phyloP scores from a whole-genome alignment of 2,888 invertebrate genomes.

The Sinotaia quadrata region DNA sequence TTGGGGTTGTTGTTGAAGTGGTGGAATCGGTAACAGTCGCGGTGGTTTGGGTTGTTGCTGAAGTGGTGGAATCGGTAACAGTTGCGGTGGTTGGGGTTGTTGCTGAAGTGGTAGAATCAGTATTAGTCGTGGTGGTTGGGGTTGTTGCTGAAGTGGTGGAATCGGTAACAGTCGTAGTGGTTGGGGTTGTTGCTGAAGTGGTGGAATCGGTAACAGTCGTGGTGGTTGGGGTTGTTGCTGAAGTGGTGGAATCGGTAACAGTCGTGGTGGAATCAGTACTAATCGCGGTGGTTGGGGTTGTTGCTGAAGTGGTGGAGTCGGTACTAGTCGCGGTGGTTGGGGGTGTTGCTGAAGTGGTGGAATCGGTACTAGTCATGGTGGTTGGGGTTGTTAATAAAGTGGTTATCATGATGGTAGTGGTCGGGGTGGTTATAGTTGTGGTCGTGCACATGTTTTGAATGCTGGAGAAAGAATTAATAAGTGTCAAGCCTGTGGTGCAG shows the following conservation, averaged over 20 bases:
- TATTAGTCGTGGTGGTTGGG: background rate
- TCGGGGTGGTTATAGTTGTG: conserved; percentile 38
- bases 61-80: background rate
- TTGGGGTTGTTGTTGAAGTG: conserved; percentile 9
- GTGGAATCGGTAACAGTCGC: background rate
- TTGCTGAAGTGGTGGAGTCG: conserved; percentile 22
- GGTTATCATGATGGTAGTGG: conserved; percentile 25
- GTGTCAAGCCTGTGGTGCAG: conserved; percentile 38
- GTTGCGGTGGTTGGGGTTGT: conserved; percentile 12
- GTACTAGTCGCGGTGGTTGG: conserved; percentile 16
- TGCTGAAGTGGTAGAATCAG: conserved; percentile 6
- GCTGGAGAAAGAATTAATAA: conserved; percentile 34
- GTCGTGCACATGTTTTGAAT: conserved; percentile 37
- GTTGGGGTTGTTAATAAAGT: conserved; percentile 16
- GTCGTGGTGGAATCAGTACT: conserved; percentile 25
- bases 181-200: conserved; percentile 12
- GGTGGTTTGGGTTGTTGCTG: background rate
- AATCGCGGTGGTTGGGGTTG: conserved; percentile 16
- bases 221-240: conserved; percentile 7
- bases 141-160: conserved; percentile 8
- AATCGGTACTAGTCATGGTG: conserved; percentile 16
- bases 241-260: conserved; percentile 6
- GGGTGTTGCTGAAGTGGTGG: conserved; percentile 7
- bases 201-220: conserved; percentile 24
- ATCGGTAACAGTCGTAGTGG: background rate